These are phyloP conservation scores for Ostrea denselamellosa DNA, from an alignment of 1,140 invertebrate genomes.

Conservation along the genomic window DNA sequence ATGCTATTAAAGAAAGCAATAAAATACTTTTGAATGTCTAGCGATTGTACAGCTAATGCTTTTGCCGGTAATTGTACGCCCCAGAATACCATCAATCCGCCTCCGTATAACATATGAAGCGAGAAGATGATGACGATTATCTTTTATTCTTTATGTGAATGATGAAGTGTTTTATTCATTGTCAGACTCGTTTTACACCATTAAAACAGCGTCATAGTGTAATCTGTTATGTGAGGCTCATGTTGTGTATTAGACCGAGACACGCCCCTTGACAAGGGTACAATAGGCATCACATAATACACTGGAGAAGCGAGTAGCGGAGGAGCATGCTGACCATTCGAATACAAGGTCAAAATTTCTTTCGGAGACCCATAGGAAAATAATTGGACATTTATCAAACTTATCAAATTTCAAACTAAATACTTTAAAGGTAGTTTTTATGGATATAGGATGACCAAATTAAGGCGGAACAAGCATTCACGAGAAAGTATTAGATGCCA, in stretches of 20 bases:
- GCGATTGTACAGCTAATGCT: neutral
- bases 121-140: neutral
- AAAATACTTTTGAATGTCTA: no score
- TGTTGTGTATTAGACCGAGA: neutral
- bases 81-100: neutral
- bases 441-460: neutral
- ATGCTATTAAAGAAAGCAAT: no score
- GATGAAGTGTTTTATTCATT: conserved; percentile 10
- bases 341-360: neutral
- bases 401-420: conserved; percentile 12
- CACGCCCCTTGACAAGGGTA: neutral
- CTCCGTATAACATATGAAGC: neutral
- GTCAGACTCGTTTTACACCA: neutral
- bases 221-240: neutral
- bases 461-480: neutral
- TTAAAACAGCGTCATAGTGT: neutral
- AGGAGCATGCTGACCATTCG: neutral
- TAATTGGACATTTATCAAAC: conserved; percentile 18
- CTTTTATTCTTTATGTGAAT: neutral
- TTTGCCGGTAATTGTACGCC: neutral
- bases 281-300: neutral
- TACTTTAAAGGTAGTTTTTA: neutral
- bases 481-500: neutral
- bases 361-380: neutral
- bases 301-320: neutral